phyloP scores from a whole-genome alignment of 2,797 vertebrate species.

The Zenarchopterus dispar region DNA sequence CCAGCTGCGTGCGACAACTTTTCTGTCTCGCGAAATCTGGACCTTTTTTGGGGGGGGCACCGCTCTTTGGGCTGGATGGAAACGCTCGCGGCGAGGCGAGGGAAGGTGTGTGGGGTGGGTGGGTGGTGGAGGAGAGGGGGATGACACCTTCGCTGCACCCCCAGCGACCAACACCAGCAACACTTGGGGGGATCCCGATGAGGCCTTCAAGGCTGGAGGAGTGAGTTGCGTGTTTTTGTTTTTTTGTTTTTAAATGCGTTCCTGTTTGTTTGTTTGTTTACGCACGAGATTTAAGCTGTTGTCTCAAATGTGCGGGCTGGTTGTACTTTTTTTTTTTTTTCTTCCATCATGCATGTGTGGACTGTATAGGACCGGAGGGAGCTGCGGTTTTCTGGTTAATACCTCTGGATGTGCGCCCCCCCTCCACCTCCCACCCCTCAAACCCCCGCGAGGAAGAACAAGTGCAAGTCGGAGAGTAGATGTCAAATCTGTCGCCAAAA shows the following conservation, averaged over 20 bases:
- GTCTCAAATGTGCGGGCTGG: conserved; percentile 5
- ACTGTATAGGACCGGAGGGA: conserved; percentile 19
- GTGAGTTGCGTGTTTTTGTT: conserved; percentile 63
- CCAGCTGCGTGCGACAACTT: conserved; percentile 20
- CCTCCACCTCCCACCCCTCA: conserved; percentile 24
- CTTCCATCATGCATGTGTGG: neutral
- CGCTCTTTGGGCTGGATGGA: too few relatives aligned
- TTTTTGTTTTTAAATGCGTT: neutral
- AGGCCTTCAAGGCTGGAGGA: conserved; percentile 68
- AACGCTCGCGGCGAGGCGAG: neutral
- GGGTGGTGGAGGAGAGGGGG: conserved; percentile 5
- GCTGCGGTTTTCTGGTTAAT: conserved; percentile 55
- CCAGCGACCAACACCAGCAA: conserved; percentile 24
- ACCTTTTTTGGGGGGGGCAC: conserved; percentile 23
- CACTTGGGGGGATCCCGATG: conserved; percentile 40
- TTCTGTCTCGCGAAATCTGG: conserved; percentile 48
- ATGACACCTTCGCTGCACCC: conserved; percentile 48
- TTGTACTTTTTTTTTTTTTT: neutral
- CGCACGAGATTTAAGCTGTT: neutral
- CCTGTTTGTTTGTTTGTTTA: neutral
- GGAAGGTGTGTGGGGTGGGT: conserved; percentile 11
- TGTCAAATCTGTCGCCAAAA: neutral
- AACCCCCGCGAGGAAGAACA: too few relatives aligned
- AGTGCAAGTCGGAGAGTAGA: conserved; percentile 2
- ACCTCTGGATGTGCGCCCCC: conserved; percentile 37